Conservation (phyloP, 2,113 vertebrate species). For the Zingel zingel region DNA sequence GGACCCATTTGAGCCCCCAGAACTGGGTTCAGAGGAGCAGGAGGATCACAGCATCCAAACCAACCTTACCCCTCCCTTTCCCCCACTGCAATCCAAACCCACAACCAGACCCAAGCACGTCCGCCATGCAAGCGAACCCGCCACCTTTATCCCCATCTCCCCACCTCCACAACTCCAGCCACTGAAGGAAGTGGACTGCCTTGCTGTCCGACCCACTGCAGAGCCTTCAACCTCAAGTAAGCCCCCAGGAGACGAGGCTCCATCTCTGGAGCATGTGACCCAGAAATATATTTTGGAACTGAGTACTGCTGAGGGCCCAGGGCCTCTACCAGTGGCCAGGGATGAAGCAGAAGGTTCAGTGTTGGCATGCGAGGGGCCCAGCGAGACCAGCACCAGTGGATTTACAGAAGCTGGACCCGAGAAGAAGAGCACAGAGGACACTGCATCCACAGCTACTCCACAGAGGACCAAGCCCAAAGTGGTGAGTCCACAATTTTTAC, state of each 20-base stretch:
- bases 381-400: conserved; percentile 75
- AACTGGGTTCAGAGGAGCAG: conserved; percentile 52
- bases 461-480: conserved; percentile 92
- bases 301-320: conserved; percentile 73
- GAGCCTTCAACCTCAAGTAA: conserved; percentile 74
- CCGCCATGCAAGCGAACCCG: conserved; percentile 91
- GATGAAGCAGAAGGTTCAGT: conserved; percentile 55
- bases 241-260: conserved; percentile 77
- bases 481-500: conserved; percentile 86
- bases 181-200: conserved; percentile 65
- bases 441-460: conserved; percentile 62
- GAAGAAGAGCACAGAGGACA: conserved; percentile 83
- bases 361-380: conserved; percentile 76
- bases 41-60: conserved; percentile 31
- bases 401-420: conserved; percentile 79
- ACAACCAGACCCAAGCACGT: conserved; percentile 87
- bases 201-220: conserved; percentile 41
- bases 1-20: conserved; percentile 68
- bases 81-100: conserved; percentile 52
- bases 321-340: conserved; percentile 41
- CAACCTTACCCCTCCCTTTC: conserved; percentile 43
- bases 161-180: conserved; percentile 80
- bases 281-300: conserved; percentile 90
- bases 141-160: conserved; percentile 89
- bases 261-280: conserved; percentile 91